A percentile compares a stretch with the other conserved stretches of the same genome.
phyloP scores from a whole-genome alignment of 2,113 vertebrate species.

The Antechinus stuartii region DNA sequence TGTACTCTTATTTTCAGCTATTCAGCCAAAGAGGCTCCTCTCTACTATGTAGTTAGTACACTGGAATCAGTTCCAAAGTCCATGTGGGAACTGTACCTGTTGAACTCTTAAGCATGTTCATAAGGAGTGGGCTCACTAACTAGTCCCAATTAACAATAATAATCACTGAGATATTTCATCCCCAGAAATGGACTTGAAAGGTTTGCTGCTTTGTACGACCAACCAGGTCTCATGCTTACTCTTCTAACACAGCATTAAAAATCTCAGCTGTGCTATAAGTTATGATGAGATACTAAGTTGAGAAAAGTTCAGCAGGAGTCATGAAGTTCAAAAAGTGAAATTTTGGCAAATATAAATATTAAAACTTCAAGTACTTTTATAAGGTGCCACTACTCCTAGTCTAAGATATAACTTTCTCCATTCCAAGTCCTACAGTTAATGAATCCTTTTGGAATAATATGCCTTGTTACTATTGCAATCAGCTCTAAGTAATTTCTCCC shows the following conservation, averaged over 20 bases:
- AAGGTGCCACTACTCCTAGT: neutral
- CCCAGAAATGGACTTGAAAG: neutral
- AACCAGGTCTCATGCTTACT: neutral
- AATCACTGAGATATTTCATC: neutral
- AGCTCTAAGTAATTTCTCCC: slow-evolving; percentile 23
- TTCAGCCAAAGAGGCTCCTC: neutral
- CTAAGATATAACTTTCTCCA: neutral
- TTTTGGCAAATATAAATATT: slow-evolving; percentile 62
- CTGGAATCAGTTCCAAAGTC: neutral
- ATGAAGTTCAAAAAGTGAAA: slow-evolving; percentile 31
- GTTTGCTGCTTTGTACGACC: neutral
- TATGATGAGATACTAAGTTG: neutral
- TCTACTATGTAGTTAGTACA: neutral
- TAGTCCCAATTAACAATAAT: neutral
- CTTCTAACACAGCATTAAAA: neutral
- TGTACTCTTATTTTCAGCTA: neutral
- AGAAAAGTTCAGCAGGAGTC: neutral
- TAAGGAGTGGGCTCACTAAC: neutral
- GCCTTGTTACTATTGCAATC: slow-evolving; percentile 55
- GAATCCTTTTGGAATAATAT: slow-evolving; percentile 72
- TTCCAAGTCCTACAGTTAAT: slow-evolving; percentile 67
- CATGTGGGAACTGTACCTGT: neutral
- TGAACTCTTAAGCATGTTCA: neutral
- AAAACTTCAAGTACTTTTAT: slow-evolving; percentile 45
- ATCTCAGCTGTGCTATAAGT: neutral